A percentile compares a stretch with the other conserved stretches of the same genome.
Conservation (phyloP, 2,113 vertebrate genomes). For the Nipponia nippon region DNA sequence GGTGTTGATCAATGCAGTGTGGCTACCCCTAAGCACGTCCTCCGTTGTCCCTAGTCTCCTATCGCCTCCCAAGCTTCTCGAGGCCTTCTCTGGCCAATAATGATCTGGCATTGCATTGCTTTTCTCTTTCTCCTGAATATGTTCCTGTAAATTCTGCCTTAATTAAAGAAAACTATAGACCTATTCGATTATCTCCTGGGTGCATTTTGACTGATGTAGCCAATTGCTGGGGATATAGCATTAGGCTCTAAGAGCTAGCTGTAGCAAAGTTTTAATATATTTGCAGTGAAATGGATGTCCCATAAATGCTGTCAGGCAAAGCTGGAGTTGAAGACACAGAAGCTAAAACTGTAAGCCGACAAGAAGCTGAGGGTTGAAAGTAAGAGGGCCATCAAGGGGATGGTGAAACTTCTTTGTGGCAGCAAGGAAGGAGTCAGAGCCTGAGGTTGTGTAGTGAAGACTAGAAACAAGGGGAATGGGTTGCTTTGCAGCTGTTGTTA, state of each 20-base stretch:
- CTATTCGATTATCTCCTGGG: neutral
- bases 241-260: neutral
- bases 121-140: neutral
- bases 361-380: neutral
- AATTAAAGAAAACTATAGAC: neutral
- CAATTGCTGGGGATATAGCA: neutral
- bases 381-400: neutral
- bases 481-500: neutral
- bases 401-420: neutral
- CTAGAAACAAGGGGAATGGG: neutral
- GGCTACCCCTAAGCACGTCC: neutral
- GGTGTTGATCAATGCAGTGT: neutral
- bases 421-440: neutral
- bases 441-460: neutral
- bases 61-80: neutral
- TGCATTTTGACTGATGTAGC: neutral
- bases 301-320: neutral
- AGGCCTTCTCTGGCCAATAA: neutral
- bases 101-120: neutral
- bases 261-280: neutral
- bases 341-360: neutral
- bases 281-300: neutral
- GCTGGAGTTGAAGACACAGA: neutral
- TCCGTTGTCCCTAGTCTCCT: neutral
- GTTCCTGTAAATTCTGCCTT: neutral